Evolutionary conservation across 2,888 invertebrate genomes (phyloP).

Genomic region (Hemicrepidius hirtus): DNA sequence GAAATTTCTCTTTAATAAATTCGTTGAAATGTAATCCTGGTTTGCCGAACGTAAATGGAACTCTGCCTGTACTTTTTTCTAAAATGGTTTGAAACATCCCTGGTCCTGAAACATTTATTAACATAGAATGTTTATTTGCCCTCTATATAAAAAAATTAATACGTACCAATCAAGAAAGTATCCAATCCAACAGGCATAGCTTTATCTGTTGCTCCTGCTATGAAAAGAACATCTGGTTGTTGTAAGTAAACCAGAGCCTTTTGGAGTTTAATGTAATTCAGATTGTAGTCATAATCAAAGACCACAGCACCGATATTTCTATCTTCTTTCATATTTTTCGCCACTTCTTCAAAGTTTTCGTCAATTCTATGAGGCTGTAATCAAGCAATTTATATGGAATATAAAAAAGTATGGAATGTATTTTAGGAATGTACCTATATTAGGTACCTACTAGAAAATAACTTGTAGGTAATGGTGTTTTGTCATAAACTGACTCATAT

Average conservation of each 20-base stretch:
- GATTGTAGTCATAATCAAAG: slow-evolving; percentile 73
- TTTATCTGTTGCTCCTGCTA: slow-evolving; percentile 74
- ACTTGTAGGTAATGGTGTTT: no score
- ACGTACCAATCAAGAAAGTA: slow-evolving; percentile 69
- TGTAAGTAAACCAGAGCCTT: slow-evolving; percentile 72
- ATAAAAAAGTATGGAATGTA: no score
- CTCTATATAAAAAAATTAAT: not conserved
- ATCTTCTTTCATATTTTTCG: slow-evolving; percentile 66
- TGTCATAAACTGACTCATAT: no score
- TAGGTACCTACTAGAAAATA: no score
- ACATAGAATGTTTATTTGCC: no score
- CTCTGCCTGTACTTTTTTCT: slow-evolving; percentile 68
- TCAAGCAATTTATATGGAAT: no score
- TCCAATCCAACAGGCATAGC: slow-evolving; percentile 69
- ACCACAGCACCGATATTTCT: slow-evolving; percentile 76
- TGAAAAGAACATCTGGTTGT: slow-evolving; percentile 73
- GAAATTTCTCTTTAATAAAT: slow-evolving; percentile 75
- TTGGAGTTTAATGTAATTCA: slow-evolving; percentile 74
- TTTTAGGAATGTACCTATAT: no score
- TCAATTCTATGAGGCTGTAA: slow-evolving; percentile 25
- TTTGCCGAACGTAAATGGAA: slow-evolving; percentile 73
- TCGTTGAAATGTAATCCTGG: slow-evolving; percentile 72
- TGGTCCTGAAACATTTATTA: slow-evolving; percentile 67
- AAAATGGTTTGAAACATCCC: slow-evolving; percentile 72
- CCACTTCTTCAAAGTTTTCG: slow-evolving; percentile 48